Percentiles rank a stretch among this genome's conserved stretches.
Evolutionary conservation across 2,797 vertebrate genomes (phyloP).

Genomic region (Phylloscopus collybita): DNA sequence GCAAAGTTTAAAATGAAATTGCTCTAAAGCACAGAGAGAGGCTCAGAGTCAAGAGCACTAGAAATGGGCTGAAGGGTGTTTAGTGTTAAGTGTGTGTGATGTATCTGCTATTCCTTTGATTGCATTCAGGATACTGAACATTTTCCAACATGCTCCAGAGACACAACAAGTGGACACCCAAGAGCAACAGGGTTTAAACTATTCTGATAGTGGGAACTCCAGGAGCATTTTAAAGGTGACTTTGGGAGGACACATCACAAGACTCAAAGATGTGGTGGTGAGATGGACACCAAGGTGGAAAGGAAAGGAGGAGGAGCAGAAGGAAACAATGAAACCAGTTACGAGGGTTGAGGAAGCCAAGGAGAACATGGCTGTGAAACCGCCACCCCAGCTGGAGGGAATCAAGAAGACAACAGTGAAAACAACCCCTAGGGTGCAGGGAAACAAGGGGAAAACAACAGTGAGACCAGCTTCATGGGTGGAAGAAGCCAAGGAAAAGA

Average conservation of each 20-base stretch:
- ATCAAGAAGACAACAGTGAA: not conserved
- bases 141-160: not conserved
- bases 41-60: not conserved
- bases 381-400: accelerated
- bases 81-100: not conserved
- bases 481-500: not conserved
- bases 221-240: not conserved
- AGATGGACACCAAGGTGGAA: not conserved
- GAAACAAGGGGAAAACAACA: not conserved
- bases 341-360: not conserved
- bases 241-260: not conserved
- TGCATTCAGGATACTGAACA: not conserved
- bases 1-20: not conserved
- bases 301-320: not conserved
- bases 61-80: not conserved
- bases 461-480: not conserved
- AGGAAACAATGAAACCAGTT: not conserved
- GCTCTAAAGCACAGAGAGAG: not conserved
- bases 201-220: not conserved
- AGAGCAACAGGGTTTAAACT: not conserved
- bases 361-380: not conserved
- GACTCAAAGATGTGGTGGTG: not conserved
- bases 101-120: conserved; percentile 15
- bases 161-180: not conserved
- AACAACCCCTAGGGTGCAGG: not conserved